phyloP scores from a whole-genome alignment of 1,140 invertebrate species.

The Caenorhabditis elegans region WBcel235 BX284606.5:12631501-12632000 shows the following conservation, averaged over 20 bases:
- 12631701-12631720: background rate
- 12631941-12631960: background rate
- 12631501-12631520: background rate
- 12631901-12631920: conserved; percentile 2
- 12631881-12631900: conserved; percentile 25
- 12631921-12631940: conserved; percentile 30
- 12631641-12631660: background rate
- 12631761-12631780: background rate
- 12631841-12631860: background rate
- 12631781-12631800: background rate
- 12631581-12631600: background rate
- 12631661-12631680: background rate
- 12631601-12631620: background rate
- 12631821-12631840: background rate
- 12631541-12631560: too few relatives aligned
- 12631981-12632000: background rate
- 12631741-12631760: background rate
- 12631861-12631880: background rate
- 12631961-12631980: background rate
- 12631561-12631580: background rate
- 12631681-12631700: background rate
- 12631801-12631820: background rate
- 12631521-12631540: background rate
- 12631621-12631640: background rate
- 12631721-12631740: background rate